A percentile compares a stretch with the other conserved stretches of the same genome.
phyloP scores from a whole-genome alignment of 2,113 vertebrate genomes.

The Ammospiza caudacuta region DNA sequence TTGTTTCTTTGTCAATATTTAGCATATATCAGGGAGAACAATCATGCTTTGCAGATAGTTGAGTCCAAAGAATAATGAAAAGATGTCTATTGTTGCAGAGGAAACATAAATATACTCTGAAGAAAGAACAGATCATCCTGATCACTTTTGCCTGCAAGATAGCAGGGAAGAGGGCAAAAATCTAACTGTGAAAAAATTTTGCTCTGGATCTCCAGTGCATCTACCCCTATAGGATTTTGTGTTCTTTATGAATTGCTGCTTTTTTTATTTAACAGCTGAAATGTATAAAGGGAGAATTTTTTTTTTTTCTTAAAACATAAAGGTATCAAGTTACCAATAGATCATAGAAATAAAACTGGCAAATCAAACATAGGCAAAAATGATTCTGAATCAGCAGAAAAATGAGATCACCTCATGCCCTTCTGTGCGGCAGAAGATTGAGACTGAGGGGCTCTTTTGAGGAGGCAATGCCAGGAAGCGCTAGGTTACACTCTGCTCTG shows the following conservation, averaged over 20 bases:
- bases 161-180: not conserved
- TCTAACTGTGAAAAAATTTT: not conserved
- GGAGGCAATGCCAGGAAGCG: not conserved
- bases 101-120: not conserved
- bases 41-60: not conserved
- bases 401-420: not conserved
- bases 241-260: not conserved
- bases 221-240: not conserved
- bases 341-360: not conserved
- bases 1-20: not conserved
- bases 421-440: not conserved
- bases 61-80: not conserved
- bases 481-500: not conserved
- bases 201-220: accelerated
- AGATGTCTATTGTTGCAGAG: not conserved
- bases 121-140: not conserved
- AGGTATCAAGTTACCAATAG: not conserved
- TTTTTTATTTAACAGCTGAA: not conserved
- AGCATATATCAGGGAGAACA: not conserved
- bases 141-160: not conserved
- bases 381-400: not conserved
- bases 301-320: not conserved
- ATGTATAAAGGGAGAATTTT: not conserved
- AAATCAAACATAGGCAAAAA: not conserved
- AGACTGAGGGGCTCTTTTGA: not conserved